phyloP scores from a whole-genome alignment of 2,888 invertebrate species.

The Cryptocephalus moraei region DNA sequence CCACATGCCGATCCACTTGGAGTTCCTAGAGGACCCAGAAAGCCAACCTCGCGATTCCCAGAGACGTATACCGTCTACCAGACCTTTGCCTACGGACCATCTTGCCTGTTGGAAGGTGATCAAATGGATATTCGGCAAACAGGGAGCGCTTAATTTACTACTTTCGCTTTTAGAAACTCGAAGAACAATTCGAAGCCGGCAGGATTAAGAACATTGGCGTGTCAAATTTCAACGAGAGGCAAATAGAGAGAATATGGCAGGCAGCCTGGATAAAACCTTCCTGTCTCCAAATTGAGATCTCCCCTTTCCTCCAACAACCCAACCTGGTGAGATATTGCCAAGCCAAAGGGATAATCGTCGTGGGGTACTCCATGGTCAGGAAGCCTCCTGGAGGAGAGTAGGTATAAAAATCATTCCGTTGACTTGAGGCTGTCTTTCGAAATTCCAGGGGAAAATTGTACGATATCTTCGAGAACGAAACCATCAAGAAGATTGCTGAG shows the following conservation, averaged over 20 bases:
- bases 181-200: slow-evolving; percentile 48
- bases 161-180: slow-evolving; percentile 34
- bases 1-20: slow-evolving; percentile 18
- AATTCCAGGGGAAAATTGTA: background rate
- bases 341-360: background rate
- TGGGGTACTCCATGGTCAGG: background rate
- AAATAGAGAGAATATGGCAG: slow-evolving; percentile 51
- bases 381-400: background rate
- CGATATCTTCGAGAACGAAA: background rate
- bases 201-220: background rate
- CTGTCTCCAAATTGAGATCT: slow-evolving; percentile 51
- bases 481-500: background rate
- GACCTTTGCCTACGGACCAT: too few relatives aligned
- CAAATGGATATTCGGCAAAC: too few relatives aligned
- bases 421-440: too few relatives aligned
- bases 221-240: slow-evolving; percentile 48
- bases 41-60: background rate
- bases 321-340: slow-evolving; percentile 20
- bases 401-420: too few relatives aligned
- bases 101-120: too few relatives aligned
- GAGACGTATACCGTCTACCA: too few relatives aligned
- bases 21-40: background rate
- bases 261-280: slow-evolving; percentile 45
- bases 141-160: too few relatives aligned
- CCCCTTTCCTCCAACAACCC: slow-evolving; percentile 40